These are phyloP conservation scores for western clawed frog (Xenopus tropicalis) DNA, from an alignment of 2,113 vertebrate species.

Conservation along the genomic window UCB_Xtro_10.0 CM004450.2:103556001-103556500, in stretches of 20 bases:
- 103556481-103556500: background rate
- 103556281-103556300: background rate
- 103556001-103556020: slow-evolving; percentile 20
- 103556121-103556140: too few species aligned
- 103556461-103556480: background rate
- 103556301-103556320: background rate
- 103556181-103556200: too few species aligned
- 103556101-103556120: background rate
- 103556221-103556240: too few species aligned
- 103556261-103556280: background rate
- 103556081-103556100: background rate
- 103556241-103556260: background rate
- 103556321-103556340: background rate
- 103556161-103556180: too few species aligned
- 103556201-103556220: too few species aligned
- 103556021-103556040: slow-evolving; percentile 1
- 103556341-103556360: slow-evolving; percentile 41
- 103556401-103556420: background rate
- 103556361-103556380: slow-evolving; percentile 59
- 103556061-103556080: background rate
- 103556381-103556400: too few species aligned
- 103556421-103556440: background rate
- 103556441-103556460: too few species aligned
- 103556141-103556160: too few species aligned
- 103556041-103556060: too few species aligned